Conservation (phyloP, 2,888 invertebrate genomes). For the Zootermopsis nevadensis region DNA sequence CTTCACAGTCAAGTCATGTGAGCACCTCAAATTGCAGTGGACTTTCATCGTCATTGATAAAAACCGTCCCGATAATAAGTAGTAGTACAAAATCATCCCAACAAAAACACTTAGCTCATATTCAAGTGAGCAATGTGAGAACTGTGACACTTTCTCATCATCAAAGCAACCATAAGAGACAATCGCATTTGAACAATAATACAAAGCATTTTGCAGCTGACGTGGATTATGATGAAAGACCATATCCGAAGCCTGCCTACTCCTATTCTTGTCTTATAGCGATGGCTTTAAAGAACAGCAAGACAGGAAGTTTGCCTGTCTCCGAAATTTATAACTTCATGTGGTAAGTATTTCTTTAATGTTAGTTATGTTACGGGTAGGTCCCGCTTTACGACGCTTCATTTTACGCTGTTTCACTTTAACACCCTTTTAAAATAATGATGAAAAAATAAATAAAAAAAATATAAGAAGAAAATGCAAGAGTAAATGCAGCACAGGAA, state of each 20-base stretch:
- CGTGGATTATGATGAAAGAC: slow-evolving; percentile 66
- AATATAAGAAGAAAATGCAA: no score
- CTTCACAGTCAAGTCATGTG: not conserved
- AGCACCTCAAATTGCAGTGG: slow-evolving; percentile 23
- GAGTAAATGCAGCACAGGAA: no score
- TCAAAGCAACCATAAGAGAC: slow-evolving; percentile 24
- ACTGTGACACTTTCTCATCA: slow-evolving; percentile 10
- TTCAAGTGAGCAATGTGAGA: slow-evolving; percentile 28
- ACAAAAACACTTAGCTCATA: slow-evolving; percentile 34
- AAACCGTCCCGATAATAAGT: slow-evolving; percentile 43
- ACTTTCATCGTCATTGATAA: slow-evolving; percentile 22
- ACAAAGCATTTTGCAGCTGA: slow-evolving; percentile 36
- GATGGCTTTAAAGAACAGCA: slow-evolving; percentile 96
- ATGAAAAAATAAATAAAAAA: no score
- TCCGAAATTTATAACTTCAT: slow-evolving; percentile 99
- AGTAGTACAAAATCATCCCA: slow-evolving; percentile 45
- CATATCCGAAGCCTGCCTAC: slow-evolving; percentile 95
- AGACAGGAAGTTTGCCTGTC: slow-evolving; percentile 93
- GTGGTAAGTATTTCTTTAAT: slow-evolving; percentile 76
- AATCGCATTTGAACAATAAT: slow-evolving; percentile 21
- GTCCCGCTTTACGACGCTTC: no score
- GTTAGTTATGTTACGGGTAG: slow-evolving; percentile 26
- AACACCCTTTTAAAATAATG: no score
- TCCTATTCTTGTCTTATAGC: slow-evolving; percentile 98
- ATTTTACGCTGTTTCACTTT: no score